Evolutionary conservation across 2,888 invertebrate species (phyloP), one percentile per base, ranked within the genome.

Genomic region (Orchesella flavescens): DNA sequence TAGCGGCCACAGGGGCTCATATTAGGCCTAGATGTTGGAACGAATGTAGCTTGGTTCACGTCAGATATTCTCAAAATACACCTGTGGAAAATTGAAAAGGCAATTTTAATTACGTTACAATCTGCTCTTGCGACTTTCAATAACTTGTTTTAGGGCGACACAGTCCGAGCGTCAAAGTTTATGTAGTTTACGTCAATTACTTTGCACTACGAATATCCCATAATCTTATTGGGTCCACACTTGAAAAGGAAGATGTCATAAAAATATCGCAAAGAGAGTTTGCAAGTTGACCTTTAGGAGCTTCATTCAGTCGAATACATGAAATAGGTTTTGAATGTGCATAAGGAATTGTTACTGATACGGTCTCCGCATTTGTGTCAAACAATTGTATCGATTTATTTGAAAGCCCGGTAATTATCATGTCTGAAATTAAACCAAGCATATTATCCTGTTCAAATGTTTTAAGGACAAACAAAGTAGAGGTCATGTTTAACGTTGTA

Each of bases 1-100:
- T 87, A 88, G 2, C 87, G 83, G 1, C 88, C 88, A 65, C 88
- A 88, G 1, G 88, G 87, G 23, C 85, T 86, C 0, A 88, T 23
- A 12, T 84, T 71, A 13, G 87, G 87, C 55, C 87, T 76, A 15
- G 87, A 72, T 0, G 80, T 84, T 55, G 87, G 74, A 0, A 86
- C 84, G 65, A 86, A 86, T 0, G 49, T 19, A 2, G 83, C 73
- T n/a, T 75, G 75, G 44, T 77, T 84, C 3, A 87, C 63, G 68
- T 88, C 88, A 0, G 85, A 84, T 17, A 88, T 85, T n/a, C 87
- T 72, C 66, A 82, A 83, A 24, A 85, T 78, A 72, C 88, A 87
- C 65, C 87, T 87, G 21, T 13, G 63, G 55, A 44, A n/a, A 46
- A 19, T 13, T n/a, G 21, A 68, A n/a, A 15, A 61, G n/a, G n/a